Evolutionary conservation across 2,888 invertebrate genomes (phyloP), one percentile per base, ranked within the genome.

Genomic region (Drosophila anomelani): DNA sequence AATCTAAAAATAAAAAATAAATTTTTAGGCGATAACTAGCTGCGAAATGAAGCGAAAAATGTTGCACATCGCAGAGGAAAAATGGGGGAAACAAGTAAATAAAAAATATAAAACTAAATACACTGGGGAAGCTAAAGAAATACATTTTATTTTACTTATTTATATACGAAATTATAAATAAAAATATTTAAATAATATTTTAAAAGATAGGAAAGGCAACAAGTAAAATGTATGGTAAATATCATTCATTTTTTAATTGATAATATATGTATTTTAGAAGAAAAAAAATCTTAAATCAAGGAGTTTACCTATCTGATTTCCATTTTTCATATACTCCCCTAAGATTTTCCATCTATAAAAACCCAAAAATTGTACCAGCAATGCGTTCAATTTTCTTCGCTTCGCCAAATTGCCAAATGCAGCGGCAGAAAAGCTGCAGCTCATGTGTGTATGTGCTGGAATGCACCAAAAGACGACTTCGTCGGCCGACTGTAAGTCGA

Each of bases 331-430:
- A n/a, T 41, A 36, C 39, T 23, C 26, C 9, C 17, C n/a, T 29
- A 29, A 20, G 55, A 82, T 71, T 63, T 9, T 4, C 13, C 23
- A 59, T 47, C 32, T 49, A 53, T 41, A 23, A 26, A 39, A 38
- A 62, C 54, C 73, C 63, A 44, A 75, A 88, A 88, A 87, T 78
- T 81, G 82, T 85, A 89, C 77, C 85, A 84, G 80, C 78, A 79
- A 82, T 80, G 88, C 68, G 75, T 85, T 86, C 78, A 84, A 88
- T 81, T 85, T 79, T 73, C 70, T 68, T 74, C 68, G 79, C 84
- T 83, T 84, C 84, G 84, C 58, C 78, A 68, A 80, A 79, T 88
- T 87, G 78, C 85, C 89, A 89, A 85, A 89, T 56, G 76, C 75
- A 58, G 72, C 53, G 62, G 57, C 61, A 53, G 64, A 73, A 64